These are phyloP conservation scores for Galeruca laticollis DNA, from an alignment of 2,888 invertebrate genomes.

Conservation along the genomic window DNA sequence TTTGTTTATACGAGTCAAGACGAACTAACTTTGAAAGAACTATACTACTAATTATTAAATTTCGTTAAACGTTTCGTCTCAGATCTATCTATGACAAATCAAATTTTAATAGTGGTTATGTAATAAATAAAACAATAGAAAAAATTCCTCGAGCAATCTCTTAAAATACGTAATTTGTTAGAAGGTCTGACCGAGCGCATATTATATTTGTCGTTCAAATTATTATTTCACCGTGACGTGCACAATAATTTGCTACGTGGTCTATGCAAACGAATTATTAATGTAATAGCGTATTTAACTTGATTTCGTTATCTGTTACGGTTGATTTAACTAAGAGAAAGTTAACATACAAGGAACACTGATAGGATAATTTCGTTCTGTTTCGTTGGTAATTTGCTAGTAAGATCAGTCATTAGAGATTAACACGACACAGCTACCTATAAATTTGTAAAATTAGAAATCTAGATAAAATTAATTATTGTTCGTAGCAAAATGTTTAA, in stretches of 20 bases:
- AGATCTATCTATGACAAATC: too few species aligned
- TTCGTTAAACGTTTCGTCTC: too few species aligned
- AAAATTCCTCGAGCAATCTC: background rate
- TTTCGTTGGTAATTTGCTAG: background rate
- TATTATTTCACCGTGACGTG: background rate
- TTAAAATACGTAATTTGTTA: background rate
- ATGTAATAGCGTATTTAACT: background rate
- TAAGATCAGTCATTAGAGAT: background rate
- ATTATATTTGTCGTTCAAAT: background rate
- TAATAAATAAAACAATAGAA: background rate
- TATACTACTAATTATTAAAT: too few species aligned
- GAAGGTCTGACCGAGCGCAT: background rate
- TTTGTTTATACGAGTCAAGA: too few species aligned
- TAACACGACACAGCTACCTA: background rate
- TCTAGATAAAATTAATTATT: background rate
- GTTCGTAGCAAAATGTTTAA: too few species aligned
- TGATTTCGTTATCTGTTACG: constrained; percentile 1
- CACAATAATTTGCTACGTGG: background rate
- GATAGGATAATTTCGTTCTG: background rate
- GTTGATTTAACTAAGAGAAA: background rate
- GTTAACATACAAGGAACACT: background rate
- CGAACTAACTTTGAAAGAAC: too few species aligned
- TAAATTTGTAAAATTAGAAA: background rate
- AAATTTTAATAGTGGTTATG: too few species aligned
- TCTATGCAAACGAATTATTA: background rate